phyloP scores from a whole-genome alignment of 2,797 vertebrate species.

The Saxicola maurus region DNA sequence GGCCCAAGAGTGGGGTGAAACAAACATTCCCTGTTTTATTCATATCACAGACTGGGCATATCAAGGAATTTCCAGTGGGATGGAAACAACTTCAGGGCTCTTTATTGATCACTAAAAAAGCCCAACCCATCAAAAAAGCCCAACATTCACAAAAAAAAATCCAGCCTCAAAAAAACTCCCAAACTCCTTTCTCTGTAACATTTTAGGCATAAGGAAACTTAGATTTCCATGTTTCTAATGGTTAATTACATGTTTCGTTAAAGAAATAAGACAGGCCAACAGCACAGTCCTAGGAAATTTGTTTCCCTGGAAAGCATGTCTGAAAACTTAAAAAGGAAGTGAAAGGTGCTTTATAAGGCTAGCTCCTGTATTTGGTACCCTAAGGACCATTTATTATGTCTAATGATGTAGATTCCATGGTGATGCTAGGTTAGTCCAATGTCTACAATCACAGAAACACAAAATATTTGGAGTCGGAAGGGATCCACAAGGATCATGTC shows the following conservation, averaged over 20 bases:
- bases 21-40: background rate
- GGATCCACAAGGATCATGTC: background rate
- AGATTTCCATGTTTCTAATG: background rate
- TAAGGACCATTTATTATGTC: background rate
- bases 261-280: background rate
- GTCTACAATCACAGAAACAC: background rate
- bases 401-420: background rate
- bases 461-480: background rate
- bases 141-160: background rate
- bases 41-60: background rate
- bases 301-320: background rate
- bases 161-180: background rate
- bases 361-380: background rate
- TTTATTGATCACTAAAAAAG: background rate
- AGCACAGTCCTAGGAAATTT: background rate
- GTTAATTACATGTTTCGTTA: background rate
- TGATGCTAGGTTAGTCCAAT: background rate
- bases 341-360: background rate
- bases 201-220: background rate
- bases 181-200: background rate
- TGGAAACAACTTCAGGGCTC: background rate
- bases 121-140: rapidly evolving
- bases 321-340: background rate
- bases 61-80: background rate
- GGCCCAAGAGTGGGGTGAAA: background rate